These are phyloP conservation scores for Portevinia maculata DNA, from an alignment of 2,888 invertebrate genomes.

Conservation along the genomic window DNA sequence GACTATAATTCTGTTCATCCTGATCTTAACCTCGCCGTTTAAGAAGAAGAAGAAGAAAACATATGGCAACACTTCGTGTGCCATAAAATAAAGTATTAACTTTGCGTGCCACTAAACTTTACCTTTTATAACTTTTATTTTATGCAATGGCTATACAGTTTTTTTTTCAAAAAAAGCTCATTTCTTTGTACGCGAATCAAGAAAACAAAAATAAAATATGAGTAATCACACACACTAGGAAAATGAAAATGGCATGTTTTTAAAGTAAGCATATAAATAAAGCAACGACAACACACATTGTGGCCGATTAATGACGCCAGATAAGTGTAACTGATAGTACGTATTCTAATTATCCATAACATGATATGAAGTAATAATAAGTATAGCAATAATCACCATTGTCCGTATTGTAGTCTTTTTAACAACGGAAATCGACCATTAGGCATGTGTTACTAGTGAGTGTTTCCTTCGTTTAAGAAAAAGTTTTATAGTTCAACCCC, in stretches of 20 bases:
- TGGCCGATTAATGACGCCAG: not conserved
- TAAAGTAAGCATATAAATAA: not conserved
- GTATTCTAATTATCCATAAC: constrained; percentile 80
- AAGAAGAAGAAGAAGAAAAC: too few relatives aligned
- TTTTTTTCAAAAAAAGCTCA: too few relatives aligned
- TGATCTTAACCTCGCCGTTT: too few relatives aligned
- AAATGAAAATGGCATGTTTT: constrained; percentile 1
- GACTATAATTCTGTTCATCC: too few relatives aligned
- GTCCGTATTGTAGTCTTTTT: not conserved
- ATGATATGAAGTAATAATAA: constrained; percentile 77
- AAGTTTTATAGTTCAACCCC: constrained; percentile 14
- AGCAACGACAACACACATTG: not conserved
- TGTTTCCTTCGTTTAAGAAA: constrained; percentile 17
- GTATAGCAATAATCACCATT: constrained; percentile 16
- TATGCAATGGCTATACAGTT: too few relatives aligned
- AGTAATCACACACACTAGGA: not conserved
- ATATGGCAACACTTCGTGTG: too few relatives aligned
- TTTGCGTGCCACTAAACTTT: too few relatives aligned
- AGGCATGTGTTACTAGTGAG: constrained; percentile 1
- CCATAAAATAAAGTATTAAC: too few relatives aligned
- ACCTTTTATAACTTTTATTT: too few relatives aligned
- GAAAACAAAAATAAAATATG: not conserved
- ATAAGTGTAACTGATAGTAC: constrained; percentile 10
- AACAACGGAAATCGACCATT: constrained; percentile 8
- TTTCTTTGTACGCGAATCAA: not conserved